Evolutionary conservation across 2,113 vertebrate species (phyloP).

Genomic region (Gorsachius goisagi): DNA sequence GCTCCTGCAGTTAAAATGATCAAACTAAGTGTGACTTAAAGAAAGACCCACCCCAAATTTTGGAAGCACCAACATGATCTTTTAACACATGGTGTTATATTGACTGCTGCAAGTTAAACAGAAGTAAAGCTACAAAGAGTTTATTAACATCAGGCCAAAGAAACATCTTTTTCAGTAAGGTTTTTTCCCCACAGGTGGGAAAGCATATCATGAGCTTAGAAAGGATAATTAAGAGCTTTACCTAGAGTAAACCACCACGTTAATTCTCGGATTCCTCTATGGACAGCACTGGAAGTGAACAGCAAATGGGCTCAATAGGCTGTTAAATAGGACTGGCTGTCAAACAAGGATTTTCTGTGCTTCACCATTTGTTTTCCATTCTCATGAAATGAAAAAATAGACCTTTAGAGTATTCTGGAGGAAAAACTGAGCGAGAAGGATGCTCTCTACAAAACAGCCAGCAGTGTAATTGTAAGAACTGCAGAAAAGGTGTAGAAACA

Average conservation of each 20-base stretch:
- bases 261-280: background rate
- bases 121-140: background rate
- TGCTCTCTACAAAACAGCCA: background rate
- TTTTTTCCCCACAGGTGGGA: background rate
- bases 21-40: background rate
- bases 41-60: background rate
- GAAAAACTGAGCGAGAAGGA: background rate
- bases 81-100: background rate
- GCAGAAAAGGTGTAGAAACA: background rate
- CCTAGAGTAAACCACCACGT: background rate
- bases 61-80: background rate
- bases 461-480: background rate
- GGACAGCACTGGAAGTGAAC: background rate
- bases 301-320: background rate
- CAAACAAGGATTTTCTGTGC: background rate
- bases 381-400: background rate
- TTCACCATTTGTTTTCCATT: background rate
- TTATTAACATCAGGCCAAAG: background rate
- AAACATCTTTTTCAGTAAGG: background rate
- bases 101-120: background rate
- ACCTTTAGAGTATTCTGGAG: background rate
- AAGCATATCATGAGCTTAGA: background rate
- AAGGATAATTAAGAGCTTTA: constrained; percentile 10
- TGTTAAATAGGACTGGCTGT: background rate
- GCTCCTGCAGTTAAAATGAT: background rate